Conservation (phyloP, 2,113 vertebrate species). For the Sphyrna mokarran region DNA sequence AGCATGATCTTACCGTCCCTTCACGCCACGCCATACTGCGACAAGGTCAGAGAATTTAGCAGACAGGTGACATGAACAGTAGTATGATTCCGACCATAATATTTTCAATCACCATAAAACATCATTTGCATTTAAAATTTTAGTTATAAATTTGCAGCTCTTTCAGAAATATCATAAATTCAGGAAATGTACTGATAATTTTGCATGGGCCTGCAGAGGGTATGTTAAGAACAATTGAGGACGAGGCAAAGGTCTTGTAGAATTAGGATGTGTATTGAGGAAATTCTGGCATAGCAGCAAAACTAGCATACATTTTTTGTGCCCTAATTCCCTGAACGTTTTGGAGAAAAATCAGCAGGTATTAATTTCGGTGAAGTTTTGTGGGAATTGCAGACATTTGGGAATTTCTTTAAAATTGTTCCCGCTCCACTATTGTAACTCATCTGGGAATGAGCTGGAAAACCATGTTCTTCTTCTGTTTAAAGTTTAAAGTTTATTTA, state of each 20-base stretch:
- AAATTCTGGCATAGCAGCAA: neutral
- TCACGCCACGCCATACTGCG: too few species aligned
- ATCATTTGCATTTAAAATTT: neutral
- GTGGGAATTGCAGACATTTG: neutral
- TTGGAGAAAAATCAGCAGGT: neutral
- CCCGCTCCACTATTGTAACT: neutral
- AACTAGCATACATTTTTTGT: neutral
- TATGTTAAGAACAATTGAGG: neutral
- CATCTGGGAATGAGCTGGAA: neutral
- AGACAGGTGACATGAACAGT: too few species aligned
- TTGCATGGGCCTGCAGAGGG: neutral
- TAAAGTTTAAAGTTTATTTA: too few species aligned
- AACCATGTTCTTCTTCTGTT: neutral
- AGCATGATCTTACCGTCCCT: too few species aligned
- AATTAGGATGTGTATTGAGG: neutral
- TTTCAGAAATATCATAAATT: neutral
- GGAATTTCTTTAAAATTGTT: neutral
- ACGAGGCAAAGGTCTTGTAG: neutral
- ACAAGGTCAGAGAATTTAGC: too few species aligned
- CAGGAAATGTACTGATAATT: neutral
- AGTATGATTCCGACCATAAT: neutral
- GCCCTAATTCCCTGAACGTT: neutral
- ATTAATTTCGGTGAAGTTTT: neutral
- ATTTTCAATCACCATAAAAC: neutral
- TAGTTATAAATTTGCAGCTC: neutral